Evolutionary conservation across 2,888 invertebrate species (phyloP).

Genomic region (Cactoblastis cactorum): DNA sequence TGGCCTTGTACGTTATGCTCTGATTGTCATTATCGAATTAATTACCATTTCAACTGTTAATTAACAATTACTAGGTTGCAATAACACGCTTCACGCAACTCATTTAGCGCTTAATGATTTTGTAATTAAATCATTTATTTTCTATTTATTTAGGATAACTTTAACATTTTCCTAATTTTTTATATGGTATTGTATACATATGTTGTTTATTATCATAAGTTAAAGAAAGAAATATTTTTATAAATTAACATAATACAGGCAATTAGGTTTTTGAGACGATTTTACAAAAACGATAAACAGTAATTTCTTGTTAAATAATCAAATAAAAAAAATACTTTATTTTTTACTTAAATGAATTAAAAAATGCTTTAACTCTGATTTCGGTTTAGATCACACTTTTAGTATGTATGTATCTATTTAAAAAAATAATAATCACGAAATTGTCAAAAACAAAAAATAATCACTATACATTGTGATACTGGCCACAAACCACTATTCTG

Average conservation of each 20-base stretch:
- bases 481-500: constrained; percentile 15
- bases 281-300: too few relatives aligned
- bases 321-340: too few relatives aligned
- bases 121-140: neutral
- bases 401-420: neutral
- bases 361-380: too few relatives aligned
- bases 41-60: constrained; percentile 21
- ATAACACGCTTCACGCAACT: constrained; percentile 2
- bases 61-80: constrained; percentile 6
- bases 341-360: too few relatives aligned
- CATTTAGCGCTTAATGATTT: neutral
- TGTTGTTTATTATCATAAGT: too few relatives aligned
- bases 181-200: too few relatives aligned
- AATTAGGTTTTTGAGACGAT: too few relatives aligned
- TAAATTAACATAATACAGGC: too few relatives aligned
- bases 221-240: too few relatives aligned
- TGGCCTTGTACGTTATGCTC: constrained; percentile 16
- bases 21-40: constrained; percentile 19
- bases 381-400: neutral
- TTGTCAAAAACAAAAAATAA: constrained; percentile 2
- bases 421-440: neutral
- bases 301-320: too few relatives aligned
- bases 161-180: too few relatives aligned
- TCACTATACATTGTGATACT: constrained; percentile 10
- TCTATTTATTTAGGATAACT: too few relatives aligned